Base-by-base conservation (phyloP, 2,888 invertebrate species). In the Macrosoma leucophasiata region DNA sequence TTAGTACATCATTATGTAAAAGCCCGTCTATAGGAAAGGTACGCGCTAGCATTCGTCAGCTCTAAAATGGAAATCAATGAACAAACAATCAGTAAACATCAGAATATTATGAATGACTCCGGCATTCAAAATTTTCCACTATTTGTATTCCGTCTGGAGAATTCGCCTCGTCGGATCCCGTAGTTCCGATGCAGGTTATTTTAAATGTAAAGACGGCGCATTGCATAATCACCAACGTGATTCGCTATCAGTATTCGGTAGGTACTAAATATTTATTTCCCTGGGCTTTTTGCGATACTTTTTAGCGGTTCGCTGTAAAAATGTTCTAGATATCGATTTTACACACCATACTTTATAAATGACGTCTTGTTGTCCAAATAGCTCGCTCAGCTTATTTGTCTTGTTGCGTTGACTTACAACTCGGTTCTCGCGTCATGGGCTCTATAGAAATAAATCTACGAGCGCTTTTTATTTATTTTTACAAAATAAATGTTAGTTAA, bases 151-250 rank as follows among this genome's bases (percentile, higher is more conserved):
- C 49, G 70, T 77, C 72, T 76, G 65, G 73, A 75, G 71, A 70
- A 70, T 75, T 70, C 70, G 64, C 66, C 58, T 61, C 64, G 58
- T 62, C 62, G 63, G 56, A 61, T 66, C 65, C 64, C 68, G 66
- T 75, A 74, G 69, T 75, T 71, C 71, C 62, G 67, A 72, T 78
- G 81, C 78, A 79, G 69, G 67, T 64, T 75, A 73, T 75, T 81
- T 75, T 73, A 76, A 76, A 82, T 79, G 74, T 74, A 75, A 76
- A 78, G 70, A 69, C 67, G 66, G 66, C 64, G 68, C 68, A 70
- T 78, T 78, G 78, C 78, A 81, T 79, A 81, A 82, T 82, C 73
- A 72, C 70, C 73, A 66, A 70, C 74, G 68, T 76, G 76, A 76
- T 77, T 73, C 74, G 57, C 67, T 73, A 73, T 77, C 76, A 73